Conservation (phyloP, 2,888 invertebrate genomes). For the Synanthedon tipuliformis region DNA sequence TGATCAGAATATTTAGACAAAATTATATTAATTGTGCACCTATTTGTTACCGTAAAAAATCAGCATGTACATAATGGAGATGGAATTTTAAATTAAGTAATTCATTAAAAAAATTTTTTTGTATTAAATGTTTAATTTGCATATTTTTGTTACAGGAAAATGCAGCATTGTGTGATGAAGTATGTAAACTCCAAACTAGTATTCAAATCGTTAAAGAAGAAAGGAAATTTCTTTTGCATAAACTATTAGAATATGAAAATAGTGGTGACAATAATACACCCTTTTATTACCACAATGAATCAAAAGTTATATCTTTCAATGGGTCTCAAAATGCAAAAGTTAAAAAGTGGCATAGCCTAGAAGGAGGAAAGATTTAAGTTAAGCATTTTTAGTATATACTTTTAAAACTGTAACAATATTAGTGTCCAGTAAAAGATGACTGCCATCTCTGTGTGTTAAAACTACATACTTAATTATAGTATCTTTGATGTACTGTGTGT, state of each 20-base stretch:
- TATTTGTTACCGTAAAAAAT: too few relatives aligned
- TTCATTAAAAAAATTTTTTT: conserved; percentile 3
- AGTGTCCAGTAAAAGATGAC: too few relatives aligned
- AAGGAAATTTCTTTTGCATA: conserved; percentile 81
- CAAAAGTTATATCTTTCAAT: conserved; percentile 22
- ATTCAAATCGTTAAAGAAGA: conserved; percentile 85
- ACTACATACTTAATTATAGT: too few relatives aligned
- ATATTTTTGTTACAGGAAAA: conserved; percentile 73
- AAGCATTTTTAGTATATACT: too few relatives aligned
- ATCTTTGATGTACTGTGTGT: too few relatives aligned
- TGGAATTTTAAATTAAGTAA: background rate
- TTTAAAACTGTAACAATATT: too few relatives aligned
- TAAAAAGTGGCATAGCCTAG: conserved; percentile 37
- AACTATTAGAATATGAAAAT: conserved; percentile 77
- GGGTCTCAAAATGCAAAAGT: conserved; percentile 34
- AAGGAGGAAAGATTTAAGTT: background rate
- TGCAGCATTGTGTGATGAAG: conserved; percentile 89
- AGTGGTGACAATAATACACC: conserved; percentile 37
- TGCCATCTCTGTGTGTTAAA: too few relatives aligned
- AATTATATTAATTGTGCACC: too few relatives aligned
- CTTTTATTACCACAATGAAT: conserved; percentile 26
- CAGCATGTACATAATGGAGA: background rate
- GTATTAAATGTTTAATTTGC: background rate
- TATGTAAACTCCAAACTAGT: conserved; percentile 85
- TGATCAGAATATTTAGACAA: too few relatives aligned